A percentile compares a stretch with the other conserved stretches of the same genome.
Evolutionary conservation across 64 coral and sea anemone species (phyloP).

Genomic region (Hydrozoanthus tunicans): DNA sequence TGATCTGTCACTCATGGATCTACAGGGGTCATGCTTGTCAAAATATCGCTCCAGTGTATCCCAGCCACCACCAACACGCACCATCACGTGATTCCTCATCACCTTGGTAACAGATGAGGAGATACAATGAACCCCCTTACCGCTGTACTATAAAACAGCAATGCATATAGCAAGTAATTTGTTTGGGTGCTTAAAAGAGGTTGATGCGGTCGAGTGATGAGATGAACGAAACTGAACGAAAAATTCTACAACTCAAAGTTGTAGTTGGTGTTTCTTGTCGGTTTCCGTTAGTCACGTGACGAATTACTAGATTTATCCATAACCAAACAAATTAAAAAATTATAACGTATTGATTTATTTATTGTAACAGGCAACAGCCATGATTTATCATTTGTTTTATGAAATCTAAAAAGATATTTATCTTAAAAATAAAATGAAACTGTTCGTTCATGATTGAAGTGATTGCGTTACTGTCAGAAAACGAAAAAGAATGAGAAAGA

Average conservation of each 20-base stretch:
- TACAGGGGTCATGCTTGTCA: constrained; percentile 96
- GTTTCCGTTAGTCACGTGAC: not conserved
- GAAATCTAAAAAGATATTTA: too few species aligned
- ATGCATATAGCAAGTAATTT: constrained; percentile 51
- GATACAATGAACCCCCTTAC: constrained; percentile 51
- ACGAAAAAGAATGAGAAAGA: too few species aligned
- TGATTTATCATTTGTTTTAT: too few species aligned
- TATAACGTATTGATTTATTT: too few species aligned
- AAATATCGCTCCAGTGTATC: constrained; percentile 96
- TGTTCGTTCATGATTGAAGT: too few species aligned
- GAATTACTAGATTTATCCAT: too few species aligned
- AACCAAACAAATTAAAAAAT: too few species aligned
- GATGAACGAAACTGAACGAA: constrained; percentile 30
- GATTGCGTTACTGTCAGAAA: too few species aligned
- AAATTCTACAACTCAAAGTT: not conserved
- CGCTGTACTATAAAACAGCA: constrained; percentile 67
- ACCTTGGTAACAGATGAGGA: constrained; percentile 80
- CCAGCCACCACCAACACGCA: constrained; percentile 97
- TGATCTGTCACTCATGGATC: constrained; percentile 34
- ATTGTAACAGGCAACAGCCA: too few species aligned
- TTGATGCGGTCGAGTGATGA: not conserved
- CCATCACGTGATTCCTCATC: constrained; percentile 99
- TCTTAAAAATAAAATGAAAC: too few species aligned
- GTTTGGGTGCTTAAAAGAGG: constrained; percentile 18
- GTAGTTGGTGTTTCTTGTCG: constrained; percentile 4